Conservation (phyloP, 2,888 invertebrate genomes). For the Seira musarum region DNA sequence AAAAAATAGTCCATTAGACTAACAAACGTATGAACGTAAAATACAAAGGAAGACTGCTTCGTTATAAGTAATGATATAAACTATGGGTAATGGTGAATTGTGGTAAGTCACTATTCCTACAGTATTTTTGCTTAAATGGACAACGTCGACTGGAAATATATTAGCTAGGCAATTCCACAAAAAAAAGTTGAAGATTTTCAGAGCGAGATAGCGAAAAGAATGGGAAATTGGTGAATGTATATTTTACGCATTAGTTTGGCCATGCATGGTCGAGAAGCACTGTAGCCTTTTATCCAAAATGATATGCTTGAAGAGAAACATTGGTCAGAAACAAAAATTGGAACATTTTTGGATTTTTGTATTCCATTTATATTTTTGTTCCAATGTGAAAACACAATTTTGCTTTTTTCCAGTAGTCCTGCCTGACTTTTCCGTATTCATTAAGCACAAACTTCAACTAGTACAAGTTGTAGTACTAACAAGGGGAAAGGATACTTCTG, state of each 20-base stretch:
- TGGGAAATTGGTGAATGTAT: conserved; percentile 54
- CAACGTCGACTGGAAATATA: neutral
- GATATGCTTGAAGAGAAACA: neutral
- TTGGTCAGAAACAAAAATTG: neutral
- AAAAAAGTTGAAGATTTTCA: conserved; percentile 47
- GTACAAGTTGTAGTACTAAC: too few species aligned
- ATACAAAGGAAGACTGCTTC: neutral
- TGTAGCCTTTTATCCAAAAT: neutral
- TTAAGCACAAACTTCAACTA: too few species aligned
- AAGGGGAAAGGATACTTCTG: too few species aligned
- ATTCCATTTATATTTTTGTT: too few species aligned
- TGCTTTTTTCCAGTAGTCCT: too few species aligned
- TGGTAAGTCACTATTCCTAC: conserved; percentile 25
- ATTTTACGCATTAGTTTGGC: neutral
- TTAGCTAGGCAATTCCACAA: too few species aligned
- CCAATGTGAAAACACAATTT: too few species aligned
- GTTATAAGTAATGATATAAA: neutral
- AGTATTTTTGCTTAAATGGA: conserved; percentile 2
- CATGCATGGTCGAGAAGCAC: neutral
- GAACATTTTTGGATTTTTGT: neutral
- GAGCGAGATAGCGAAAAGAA: conserved; percentile 46
- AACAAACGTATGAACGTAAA: conserved; percentile 23
- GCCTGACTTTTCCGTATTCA: too few species aligned
- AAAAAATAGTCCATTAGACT: conserved; percentile 47
- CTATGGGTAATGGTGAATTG: conserved; percentile 13